Base-by-base conservation (phyloP, 1,140 invertebrate species). In the Listronotus bonariensis region DNA sequence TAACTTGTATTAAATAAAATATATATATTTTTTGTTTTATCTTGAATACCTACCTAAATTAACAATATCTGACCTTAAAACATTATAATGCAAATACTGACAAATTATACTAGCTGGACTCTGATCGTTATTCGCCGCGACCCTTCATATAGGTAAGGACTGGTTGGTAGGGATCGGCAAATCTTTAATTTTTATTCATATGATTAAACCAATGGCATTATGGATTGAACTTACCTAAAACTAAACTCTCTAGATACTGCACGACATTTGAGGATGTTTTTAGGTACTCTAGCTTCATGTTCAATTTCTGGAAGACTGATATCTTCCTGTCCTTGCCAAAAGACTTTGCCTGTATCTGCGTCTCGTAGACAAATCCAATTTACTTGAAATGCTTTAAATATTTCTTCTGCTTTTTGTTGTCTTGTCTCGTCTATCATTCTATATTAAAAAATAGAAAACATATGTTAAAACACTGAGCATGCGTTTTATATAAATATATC, bases 291-390 rank as follows among this genome's bases (percentile, higher is more conserved):
- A 1, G 96, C 97, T 86, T 98, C 94, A 80, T 99, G 97, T 79
- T 98, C 96, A 12, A 89, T 83, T 60, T 93, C 91, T 32, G 96
- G 92, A 43, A 88, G 84, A 82, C 88, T 98, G 88, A 99, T 84
- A 79, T 99, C 97, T 77, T 98, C 95, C 76, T 91, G 95, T 57
- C 93, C 93, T 80, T 99, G 96, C 97, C 97, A 99, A 18, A 99
- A 83, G 53, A 99, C 88, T 82, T 97, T 95, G 32, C 97, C 97
- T 72, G 86, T 92, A 77, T 98, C 96, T 9, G 92, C 94, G 87
- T 99, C 96, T 63, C 96, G 82, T 40, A 99, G 80, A 80, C 97
- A 98, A 92, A 99, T 98, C 92, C 97, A 99, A 83, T 99, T 99
- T 67, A 85, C 80, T 80, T 85, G 84, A 75, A 85, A 85, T 42